Evolutionary conservation across 2,113 vertebrate genomes (phyloP).

Genomic region (Mesoclemmys tuberculata): DNA sequence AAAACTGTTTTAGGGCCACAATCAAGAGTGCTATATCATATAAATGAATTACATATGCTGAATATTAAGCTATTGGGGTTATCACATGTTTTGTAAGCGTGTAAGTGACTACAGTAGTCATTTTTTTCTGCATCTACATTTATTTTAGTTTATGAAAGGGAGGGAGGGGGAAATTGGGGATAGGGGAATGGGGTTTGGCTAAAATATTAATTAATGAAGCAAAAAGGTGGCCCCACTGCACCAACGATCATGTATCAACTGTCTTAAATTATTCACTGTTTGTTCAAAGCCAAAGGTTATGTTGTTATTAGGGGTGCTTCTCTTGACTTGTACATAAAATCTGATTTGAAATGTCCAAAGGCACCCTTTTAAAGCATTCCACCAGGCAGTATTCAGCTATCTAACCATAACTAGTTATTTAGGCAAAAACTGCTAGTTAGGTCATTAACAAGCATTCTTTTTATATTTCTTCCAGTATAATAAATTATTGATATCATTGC

Average conservation of each 20-base stretch:
- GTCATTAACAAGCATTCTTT: constrained; percentile 90
- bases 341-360: constrained; percentile 80
- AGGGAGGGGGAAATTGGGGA: constrained; percentile 62
- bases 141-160: constrained; percentile 79
- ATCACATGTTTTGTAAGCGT: constrained; percentile 92
- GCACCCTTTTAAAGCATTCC: constrained; percentile 83
- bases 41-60: constrained; percentile 91
- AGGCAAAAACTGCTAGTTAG: constrained; percentile 86
- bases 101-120: constrained; percentile 87
- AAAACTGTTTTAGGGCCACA: constrained; percentile 85
- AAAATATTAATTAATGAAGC: constrained; percentile 78
- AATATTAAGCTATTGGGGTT: constrained; percentile 89
- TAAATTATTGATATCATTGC: constrained; percentile 94
- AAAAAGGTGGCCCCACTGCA: constrained; percentile 82
- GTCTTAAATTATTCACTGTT: constrained; percentile 86
- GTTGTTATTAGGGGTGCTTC: constrained; percentile 80
- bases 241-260: constrained; percentile 79
- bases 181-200: constrained; percentile 68
- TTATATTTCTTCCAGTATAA: constrained; percentile 96
- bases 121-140: constrained; percentile 84
- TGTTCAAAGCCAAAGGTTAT: constrained; percentile 93
- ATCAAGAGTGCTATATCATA: constrained; percentile 91
- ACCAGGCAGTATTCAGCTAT: constrained; percentile 87
- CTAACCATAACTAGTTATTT: constrained; percentile 86
- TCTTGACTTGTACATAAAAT: constrained; percentile 78